A percentile compares a stretch with the other conserved stretches of the same genome.
These are phyloP conservation scores for Chorisops tibialis DNA, from an alignment of 2,888 invertebrate species.

Conservation along the genomic window DNA sequence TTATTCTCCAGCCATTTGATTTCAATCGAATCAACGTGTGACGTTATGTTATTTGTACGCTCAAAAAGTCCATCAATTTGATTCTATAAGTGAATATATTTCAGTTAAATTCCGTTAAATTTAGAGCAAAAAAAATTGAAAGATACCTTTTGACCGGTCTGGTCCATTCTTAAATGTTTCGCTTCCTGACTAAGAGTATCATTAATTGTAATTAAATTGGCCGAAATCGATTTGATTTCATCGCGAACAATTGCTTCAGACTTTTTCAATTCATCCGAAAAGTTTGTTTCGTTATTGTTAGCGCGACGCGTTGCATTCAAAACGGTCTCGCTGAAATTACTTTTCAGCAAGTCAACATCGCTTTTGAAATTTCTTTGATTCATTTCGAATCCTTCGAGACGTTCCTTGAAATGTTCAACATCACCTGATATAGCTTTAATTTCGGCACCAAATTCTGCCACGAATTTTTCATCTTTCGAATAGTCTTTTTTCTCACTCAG, in stretches of 20 bases:
- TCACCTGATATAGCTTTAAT: constrained; percentile 47
- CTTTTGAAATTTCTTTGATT: constrained; percentile 41
- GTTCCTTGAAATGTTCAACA: constrained; percentile 46
- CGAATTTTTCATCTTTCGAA: constrained; percentile 47
- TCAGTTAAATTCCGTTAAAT: background rate
- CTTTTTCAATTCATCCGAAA: constrained; percentile 38
- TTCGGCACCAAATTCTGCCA: constrained; percentile 51
- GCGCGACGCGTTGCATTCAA: constrained; percentile 34
- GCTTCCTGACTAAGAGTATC: constrained; percentile 46
- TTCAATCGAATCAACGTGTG: constrained; percentile 47
- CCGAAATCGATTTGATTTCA: constrained; percentile 40
- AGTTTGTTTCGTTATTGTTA: constrained; percentile 37
- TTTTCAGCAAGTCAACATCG: constrained; percentile 39
- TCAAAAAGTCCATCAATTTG: constrained; percentile 46
- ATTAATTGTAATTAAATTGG: constrained; percentile 43
- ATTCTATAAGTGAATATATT: constrained; percentile 37
- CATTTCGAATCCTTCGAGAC: constrained; percentile 43
- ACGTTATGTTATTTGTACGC: constrained; percentile 46
- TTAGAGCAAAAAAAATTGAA: background rate
- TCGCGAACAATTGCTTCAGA: constrained; percentile 32
- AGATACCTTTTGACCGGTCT: constrained; percentile 43
- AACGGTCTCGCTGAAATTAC: constrained; percentile 39
- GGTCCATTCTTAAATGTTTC: constrained; percentile 42
- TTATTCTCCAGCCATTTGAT: constrained; percentile 47
- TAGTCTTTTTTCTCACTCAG: constrained; percentile 44